These are phyloP conservation scores for Bradypodion ventrale DNA, from an alignment of 2,797 vertebrate genomes.

Conservation along the genomic window DNA sequence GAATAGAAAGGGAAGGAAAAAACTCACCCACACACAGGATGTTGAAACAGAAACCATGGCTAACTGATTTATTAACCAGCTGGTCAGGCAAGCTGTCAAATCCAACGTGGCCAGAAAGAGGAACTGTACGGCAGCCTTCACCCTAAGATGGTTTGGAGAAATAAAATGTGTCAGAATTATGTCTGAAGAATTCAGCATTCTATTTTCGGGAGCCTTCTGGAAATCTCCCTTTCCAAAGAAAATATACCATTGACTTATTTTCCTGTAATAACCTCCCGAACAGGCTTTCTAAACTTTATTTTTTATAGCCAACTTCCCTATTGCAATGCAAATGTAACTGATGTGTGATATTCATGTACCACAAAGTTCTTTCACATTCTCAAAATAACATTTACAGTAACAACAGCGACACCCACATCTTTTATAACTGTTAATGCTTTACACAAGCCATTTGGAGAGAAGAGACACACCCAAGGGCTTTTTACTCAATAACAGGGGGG, in stretches of 20 bases:
- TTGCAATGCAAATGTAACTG: background rate
- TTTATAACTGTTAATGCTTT: slow-evolving; percentile 9
- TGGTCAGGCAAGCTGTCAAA: slow-evolving; percentile 99
- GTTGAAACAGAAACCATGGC: slow-evolving; percentile 98
- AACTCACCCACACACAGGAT: slow-evolving; percentile 99
- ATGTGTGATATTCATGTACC: background rate
- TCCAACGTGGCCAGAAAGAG: slow-evolving; percentile 95
- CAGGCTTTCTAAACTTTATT: slow-evolving; percentile 7
- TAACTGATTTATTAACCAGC: slow-evolving; percentile 99
- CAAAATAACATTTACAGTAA: slow-evolving; percentile 31
- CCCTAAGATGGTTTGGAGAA: slow-evolving; percentile 77
- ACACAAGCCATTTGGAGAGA: slow-evolving; percentile 9
- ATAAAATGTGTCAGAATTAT: slow-evolving; percentile 10
- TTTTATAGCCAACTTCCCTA: background rate
- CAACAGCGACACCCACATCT: background rate
- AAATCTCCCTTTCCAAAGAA: background rate
- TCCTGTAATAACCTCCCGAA: background rate
- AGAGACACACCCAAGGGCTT: slow-evolving; percentile 3
- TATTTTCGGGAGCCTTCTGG: background rate
- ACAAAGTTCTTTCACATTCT: slow-evolving; percentile 15
- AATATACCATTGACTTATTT: slow-evolving; percentile 13
- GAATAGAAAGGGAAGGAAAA: slow-evolving; percentile 61
- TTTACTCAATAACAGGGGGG: slow-evolving; percentile 1
- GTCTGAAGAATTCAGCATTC: background rate
- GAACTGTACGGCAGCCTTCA: slow-evolving; percentile 91